phyloP scores from a whole-genome alignment of 1,140 invertebrate species.

The Aradophagus sp. region DNA sequence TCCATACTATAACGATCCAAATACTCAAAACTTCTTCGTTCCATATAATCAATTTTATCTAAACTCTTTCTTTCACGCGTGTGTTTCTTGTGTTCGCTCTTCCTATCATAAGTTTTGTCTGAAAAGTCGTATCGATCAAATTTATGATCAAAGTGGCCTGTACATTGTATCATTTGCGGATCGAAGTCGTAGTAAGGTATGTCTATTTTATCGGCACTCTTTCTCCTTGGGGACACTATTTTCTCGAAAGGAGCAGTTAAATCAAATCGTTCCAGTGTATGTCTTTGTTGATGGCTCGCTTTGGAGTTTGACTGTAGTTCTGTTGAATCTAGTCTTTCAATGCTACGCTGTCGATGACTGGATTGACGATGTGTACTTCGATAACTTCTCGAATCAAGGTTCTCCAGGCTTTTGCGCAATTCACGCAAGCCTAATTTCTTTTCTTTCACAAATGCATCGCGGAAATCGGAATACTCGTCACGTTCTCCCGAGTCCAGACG shows the following conservation, averaged over 20 bases:
- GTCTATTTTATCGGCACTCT: constrained; percentile 66
- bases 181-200: constrained; percentile 68
- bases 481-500: constrained; percentile 61
- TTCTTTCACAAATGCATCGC: constrained; percentile 36
- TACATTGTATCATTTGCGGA: constrained; percentile 63
- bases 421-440: constrained; percentile 66
- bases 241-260: constrained; percentile 59
- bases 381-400: constrained; percentile 53
- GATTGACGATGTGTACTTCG: constrained; percentile 37
- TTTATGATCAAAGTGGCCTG: constrained; percentile 52
- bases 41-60: constrained; percentile 60
- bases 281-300: constrained; percentile 61
- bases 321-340: constrained; percentile 63
- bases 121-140: constrained; percentile 36
- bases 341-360: constrained; percentile 58
- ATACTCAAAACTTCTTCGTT: constrained; percentile 63
- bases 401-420: constrained; percentile 61
- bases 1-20: constrained; percentile 29
- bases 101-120: constrained; percentile 36
- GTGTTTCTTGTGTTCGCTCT: constrained; percentile 32
- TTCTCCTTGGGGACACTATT: constrained; percentile 60
- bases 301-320: too few species aligned
- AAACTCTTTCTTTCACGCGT: constrained; percentile 52
- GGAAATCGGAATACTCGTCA: constrained; percentile 62
- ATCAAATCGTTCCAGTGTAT: constrained; percentile 66